Base-by-base conservation (phyloP, 1,140 invertebrate genomes). In the Penaeus chinensis region DNA sequence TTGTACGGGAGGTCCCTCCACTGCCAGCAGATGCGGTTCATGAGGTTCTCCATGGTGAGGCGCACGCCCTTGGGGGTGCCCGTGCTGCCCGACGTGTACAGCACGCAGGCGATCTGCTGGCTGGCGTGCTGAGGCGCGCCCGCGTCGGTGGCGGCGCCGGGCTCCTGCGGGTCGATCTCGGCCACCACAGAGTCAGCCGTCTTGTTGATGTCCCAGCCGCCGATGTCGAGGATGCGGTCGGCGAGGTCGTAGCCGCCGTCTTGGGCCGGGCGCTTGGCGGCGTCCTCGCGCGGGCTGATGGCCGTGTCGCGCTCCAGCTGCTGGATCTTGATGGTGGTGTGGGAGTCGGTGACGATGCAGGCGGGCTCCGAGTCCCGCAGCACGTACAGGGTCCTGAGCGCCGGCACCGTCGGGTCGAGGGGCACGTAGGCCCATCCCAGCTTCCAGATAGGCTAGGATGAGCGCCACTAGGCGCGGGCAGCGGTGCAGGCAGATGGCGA, bases 371-470 rank as follows among this genome's bases (percentile, higher is more conserved):
- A 93, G 91, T 97, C 96, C 42, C 94, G 92, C 16, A 97, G 91
- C 83, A 97, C 97, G 91, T 97, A 96, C 42, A 94, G 93, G 13
- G 97, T 93, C 88, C 96, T 94, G 27, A 94, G 93, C 22, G 93
- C 93, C 0, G 96, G 96, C 90, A 96, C 96, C 77, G 94, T 94
- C 2, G 94, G 94, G 91, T 97, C 96, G 82, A 97, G 93, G 0
- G 96, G 96, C 61, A 98, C 92, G 92, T 97, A 98, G 0, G 96
- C 95, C 71, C 95, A 95, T 0, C 96, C 96, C 0, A 95, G 93
- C 93, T 97, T 98, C 93, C 96, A 94, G 71, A 96, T 95, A n/a
- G 19, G 95, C 94, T 83, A 97, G 91, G 37, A 98, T 92, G 0
- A 94, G 92, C 0, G 94, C 92, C 2, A 97, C 93, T 32, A 97